Evolutionary conservation across 2,797 vertebrate species (phyloP).

Genomic region (Parauchenoglanis punctatus): DNA sequence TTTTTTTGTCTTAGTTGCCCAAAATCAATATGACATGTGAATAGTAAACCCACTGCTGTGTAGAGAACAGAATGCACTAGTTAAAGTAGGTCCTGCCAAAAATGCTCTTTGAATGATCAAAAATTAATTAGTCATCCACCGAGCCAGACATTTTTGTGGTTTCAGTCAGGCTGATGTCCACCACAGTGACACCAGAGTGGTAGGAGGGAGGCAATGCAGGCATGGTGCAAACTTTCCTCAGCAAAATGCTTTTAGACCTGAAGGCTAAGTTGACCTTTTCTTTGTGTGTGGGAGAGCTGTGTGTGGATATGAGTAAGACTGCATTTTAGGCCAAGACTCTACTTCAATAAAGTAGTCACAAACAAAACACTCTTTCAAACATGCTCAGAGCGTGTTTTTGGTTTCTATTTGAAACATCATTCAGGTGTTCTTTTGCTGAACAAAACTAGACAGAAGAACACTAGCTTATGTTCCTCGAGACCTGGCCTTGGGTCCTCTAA

Average conservation of each 20-base stretch:
- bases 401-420: not conserved
- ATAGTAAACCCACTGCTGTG: not conserved
- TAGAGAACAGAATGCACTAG: not conserved
- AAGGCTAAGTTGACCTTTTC: conserved; percentile 51
- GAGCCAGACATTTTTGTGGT: conserved; percentile 59
- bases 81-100: conserved; percentile 17
- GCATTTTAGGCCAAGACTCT: conserved; percentile 24
- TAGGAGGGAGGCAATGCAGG: conserved; percentile 21
- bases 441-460: not conserved
- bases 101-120: conserved; percentile 26
- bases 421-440: not conserved
- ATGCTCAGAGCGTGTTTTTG: conserved; percentile 17
- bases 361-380: conserved; percentile 29
- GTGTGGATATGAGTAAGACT: conserved; percentile 25
- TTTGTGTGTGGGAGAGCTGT: conserved; percentile 25
- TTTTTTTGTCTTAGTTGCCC: not conserved
- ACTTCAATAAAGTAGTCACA: conserved; percentile 1
- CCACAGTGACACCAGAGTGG: conserved; percentile 39
- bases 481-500: not conserved
- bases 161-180: conserved; percentile 53
- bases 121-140: conserved; percentile 51
- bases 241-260: conserved; percentile 32
- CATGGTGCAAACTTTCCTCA: conserved; percentile 40
- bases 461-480: not conserved
- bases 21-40: not conserved